These are phyloP conservation scores for Malacoraja senta DNA, from an alignment of 2,797 vertebrate species.

Conservation along the genomic window DNA sequence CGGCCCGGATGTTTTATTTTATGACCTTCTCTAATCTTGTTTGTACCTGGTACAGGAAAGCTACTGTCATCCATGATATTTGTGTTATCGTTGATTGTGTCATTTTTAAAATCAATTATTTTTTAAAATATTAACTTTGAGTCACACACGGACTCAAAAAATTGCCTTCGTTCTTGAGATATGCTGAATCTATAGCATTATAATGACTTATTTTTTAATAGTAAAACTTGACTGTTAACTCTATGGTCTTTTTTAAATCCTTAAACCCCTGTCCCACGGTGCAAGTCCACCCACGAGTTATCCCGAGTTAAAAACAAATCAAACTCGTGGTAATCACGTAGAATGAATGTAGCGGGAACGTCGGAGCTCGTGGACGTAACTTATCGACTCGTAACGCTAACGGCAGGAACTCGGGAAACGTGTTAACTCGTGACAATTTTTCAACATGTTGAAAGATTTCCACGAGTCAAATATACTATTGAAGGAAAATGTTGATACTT, in stretches of 20 bases:
- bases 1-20: not conserved
- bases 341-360: no score
- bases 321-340: no score
- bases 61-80: not conserved
- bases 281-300: no score
- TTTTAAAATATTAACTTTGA: conserved; percentile 6
- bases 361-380: no score
- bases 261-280: not conserved
- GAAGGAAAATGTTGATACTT: no score
- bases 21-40: conserved; percentile 16
- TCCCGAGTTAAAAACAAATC: no score
- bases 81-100: not conserved
- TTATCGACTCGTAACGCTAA: no score
- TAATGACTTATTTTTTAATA: not conserved
- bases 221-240: not conserved
- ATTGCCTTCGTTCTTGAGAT: not conserved
- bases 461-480: no score
- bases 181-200: not conserved
- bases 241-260: not conserved
- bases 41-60: conserved; percentile 6
- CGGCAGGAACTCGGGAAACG: no score
- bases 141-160: not conserved
- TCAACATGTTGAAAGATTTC: no score
- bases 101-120: not conserved
- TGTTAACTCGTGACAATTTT: no score